Conservation (phyloP, 2,888 invertebrate genomes). For the Lymantria dispar region DNA sequence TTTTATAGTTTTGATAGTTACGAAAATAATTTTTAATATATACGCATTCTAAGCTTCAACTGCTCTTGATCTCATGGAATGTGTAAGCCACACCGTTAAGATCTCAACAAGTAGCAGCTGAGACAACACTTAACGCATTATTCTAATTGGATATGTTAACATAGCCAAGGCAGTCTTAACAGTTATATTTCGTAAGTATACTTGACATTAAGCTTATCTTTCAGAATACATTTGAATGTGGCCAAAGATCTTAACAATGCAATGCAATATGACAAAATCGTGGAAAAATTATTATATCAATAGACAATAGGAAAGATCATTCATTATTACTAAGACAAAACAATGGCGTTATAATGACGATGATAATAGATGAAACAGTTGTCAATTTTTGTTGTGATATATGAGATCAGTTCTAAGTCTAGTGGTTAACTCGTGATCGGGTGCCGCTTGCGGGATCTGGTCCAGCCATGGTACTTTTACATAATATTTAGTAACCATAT, state of each 20-base stretch:
- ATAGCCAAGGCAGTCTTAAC: neutral
- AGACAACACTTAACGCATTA: neutral
- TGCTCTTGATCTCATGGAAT: neutral
- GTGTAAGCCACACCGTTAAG: neutral
- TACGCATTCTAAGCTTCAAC: neutral
- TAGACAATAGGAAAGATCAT: conserved; percentile 28
- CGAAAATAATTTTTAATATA: too few species aligned
- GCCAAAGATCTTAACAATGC: conserved; percentile 18
- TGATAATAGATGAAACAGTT: neutral
- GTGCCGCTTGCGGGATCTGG: too few species aligned
- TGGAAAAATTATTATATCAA: conserved; percentile 21
- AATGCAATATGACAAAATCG: conserved; percentile 26
- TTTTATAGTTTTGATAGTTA: too few species aligned
- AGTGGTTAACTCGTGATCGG: too few species aligned
- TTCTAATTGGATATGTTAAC: neutral
- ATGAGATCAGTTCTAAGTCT: too few species aligned
- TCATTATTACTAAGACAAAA: conserved; percentile 14
- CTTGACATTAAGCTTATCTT: neutral
- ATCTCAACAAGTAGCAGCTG: neutral
- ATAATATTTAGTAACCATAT: too few species aligned
- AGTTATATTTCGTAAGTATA: neutral
- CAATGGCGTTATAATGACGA: conserved; percentile 23
- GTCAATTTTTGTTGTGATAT: neutral
- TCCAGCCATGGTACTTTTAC: too few species aligned
- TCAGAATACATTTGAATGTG: neutral